Base-by-base conservation (phyloP, 2,113 vertebrate genomes). In the Gallinago media region DNA sequence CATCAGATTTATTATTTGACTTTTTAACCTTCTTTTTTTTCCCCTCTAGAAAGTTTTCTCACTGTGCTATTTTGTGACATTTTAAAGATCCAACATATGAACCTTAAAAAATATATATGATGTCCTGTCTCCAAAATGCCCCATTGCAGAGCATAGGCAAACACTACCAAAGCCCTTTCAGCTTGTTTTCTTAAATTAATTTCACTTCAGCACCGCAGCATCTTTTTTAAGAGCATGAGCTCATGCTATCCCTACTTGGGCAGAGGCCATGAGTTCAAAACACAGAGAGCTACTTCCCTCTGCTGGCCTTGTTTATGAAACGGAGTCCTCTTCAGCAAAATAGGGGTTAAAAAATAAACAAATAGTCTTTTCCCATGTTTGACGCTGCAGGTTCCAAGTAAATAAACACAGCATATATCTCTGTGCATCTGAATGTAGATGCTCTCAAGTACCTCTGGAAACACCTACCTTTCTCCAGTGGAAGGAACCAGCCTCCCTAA, bases 231-330 rank as follows among this genome's bases (percentile, higher is more conserved):
- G 44, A 26, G 6, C 11, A 4, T 40, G 22, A 38, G 20, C 5
- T 58, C 31, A 38, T 3, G 8, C 17, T 16, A 13, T 8, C 13
- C 18, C 29, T 44, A 21, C 38, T 66, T 17, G 0, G 9, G 52
- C 32, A 54, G 58, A n/a, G 27, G 47, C 31, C 0, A 9, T 0
- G 6, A 78, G 11, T 71, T 91, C 52, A 52, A 71, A 88, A 52
- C 38, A 21, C 3, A 78, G 89, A 87, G 19, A 83, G 22, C 85
- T 29, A 90, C 82, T 94, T 92, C 97, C 94, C 93, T 95, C 96
- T 97, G 72, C 89, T 96, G 97, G 92, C 55, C 76, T 25, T n/a
- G 25, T 38, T 84, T 55, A 63, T 17, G 46, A 44, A 92, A 21
- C 0, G 1, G 21, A 36, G 44, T 18, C 22, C 14, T 58, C 36